Evolutionary conservation across 2,797 vertebrate species (phyloP), one percentile per base, ranked within the genome.

Genomic region (Lithobates sylvaticus): DNA sequence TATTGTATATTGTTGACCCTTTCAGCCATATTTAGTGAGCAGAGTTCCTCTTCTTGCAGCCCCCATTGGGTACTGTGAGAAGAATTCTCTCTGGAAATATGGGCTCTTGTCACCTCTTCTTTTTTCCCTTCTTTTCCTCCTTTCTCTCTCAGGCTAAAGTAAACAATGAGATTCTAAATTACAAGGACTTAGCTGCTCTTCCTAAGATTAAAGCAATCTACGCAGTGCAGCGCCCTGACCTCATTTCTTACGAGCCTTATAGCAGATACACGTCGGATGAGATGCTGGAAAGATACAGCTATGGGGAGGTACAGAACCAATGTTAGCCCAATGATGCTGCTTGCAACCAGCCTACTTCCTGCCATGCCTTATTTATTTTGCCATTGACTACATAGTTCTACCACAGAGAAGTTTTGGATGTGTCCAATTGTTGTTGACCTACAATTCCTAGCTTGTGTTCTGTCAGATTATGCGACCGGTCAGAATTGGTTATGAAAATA

Each of bases 191-290:
- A 94, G 98, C 98, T 90, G 98, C 98, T 90, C 97, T 99, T 93
- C 98, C 98, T 95, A 98, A 98, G 96, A 95, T 98, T 95, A 99
- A 99, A 93, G 96, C 98, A 94, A 99, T 99, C 96, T 99, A 99
- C 76, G 97, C 99, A 94, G 96, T 99, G 90, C 97, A 98, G 90
- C 97, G 96, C 90, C 98, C 98, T 76, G 97, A 98, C 95, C 97
- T 98, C 94, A 96, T 97, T 95, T 96, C 97, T 90, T 97, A 97
- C 88, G 97, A 98, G 93, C 95, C 97, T 89, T 97, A 96, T 95
- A 95, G 95, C 95, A 96, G 97, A 98, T 98, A 97, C 93, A 96
- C 93, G 6, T 97, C 96, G 88, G 97, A 97, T 89, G 97, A 98
- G 94, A 97, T 96, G 88, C 95, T 98, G 96, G 96, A 98, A 92